Conservation (phyloP, 2,113 vertebrate species). For the Cynopterus brachyotis region DNA sequence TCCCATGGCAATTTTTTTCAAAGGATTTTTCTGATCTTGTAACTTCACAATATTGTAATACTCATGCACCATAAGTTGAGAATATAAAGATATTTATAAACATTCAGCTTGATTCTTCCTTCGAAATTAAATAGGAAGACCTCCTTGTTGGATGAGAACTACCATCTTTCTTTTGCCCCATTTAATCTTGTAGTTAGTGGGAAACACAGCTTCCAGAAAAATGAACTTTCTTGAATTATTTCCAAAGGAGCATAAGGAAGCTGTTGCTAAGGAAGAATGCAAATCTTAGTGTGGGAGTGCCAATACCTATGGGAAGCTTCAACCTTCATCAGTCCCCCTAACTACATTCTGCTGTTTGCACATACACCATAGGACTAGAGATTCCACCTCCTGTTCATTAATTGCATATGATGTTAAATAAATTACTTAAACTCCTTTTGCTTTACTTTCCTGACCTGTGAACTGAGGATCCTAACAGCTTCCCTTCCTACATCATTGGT, state of each 20-base stretch:
- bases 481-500: background rate
- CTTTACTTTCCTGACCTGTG: conserved; percentile 1
- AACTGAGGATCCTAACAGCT: background rate
- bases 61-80: background rate
- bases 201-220: background rate
- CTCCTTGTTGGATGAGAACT: background rate
- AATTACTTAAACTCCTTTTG: background rate
- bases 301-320: background rate
- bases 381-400: background rate
- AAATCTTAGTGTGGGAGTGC: background rate
- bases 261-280: background rate
- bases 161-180: background rate
- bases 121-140: background rate
- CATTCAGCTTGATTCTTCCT: background rate
- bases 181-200: background rate
- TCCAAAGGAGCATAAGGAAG: background rate
- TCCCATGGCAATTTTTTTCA: background rate
- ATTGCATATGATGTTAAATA: background rate
- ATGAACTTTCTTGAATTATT: background rate
- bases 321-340: background rate
- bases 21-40: background rate
- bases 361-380: background rate
- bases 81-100: background rate
- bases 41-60: background rate
- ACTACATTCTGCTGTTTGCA: background rate